These are phyloP conservation scores for Dysidea cf. avara DNA, from an alignment of 37 sponge, comb jelly and placozoan species.

Conservation along the genomic window DNA sequence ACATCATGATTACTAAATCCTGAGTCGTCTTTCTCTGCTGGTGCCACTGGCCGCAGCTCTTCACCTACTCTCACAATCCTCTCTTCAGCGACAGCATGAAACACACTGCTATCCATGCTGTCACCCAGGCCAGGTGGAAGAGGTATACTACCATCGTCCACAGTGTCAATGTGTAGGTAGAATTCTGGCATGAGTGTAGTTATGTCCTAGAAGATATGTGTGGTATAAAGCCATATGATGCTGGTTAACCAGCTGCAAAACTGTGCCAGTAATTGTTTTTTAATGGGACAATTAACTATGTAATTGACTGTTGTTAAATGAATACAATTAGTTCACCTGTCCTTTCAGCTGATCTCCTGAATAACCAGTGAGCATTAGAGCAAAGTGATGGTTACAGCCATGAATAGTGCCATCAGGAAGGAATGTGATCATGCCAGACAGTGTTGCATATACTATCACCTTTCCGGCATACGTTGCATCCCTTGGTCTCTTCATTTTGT, in stretches of 20 bases:
- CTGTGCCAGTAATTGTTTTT: no score
- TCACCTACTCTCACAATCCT: background rate
- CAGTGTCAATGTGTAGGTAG: conserved; percentile 40
- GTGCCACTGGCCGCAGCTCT: background rate
- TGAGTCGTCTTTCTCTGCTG: background rate
- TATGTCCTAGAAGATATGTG: conserved; percentile 29
- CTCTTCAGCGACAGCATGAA: conserved; percentile 13
- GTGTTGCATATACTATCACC: conserved; percentile 62
- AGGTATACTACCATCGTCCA: conserved; percentile 59
- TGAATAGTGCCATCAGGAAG: conserved; percentile 74
- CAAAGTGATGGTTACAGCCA: conserved; percentile 85
- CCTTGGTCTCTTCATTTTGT: background rate
- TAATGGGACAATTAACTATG: no score
- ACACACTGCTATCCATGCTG: conserved; percentile 20
- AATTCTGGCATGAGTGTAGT: conserved; percentile 71
- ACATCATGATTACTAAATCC: no score
- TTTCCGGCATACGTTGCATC: conserved; percentile 15
- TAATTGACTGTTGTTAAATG: no score
- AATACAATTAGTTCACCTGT: conserved; percentile 50
- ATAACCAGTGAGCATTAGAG: conserved; percentile 81
- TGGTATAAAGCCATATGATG: background rate
- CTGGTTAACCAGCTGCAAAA: no score
- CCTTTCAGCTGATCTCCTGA: conserved; percentile 60
- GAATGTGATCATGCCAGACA: conserved; percentile 87
- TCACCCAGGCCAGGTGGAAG: conserved; percentile 62